Base-by-base conservation (phyloP, 2,113 vertebrate genomes). In the Hiodon alosoides region DNA sequence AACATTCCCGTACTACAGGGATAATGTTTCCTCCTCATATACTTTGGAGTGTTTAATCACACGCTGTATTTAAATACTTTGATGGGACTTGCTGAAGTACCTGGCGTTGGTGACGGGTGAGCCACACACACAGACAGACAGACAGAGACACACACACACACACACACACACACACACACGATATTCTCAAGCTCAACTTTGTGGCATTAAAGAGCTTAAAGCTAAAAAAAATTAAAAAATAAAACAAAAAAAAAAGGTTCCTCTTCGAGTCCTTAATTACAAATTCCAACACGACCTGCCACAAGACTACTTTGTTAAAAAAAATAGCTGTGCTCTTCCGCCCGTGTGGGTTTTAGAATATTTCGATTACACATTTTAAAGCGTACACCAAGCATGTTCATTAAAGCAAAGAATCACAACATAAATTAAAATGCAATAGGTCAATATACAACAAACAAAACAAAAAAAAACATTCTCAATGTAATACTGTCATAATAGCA, bases 1-100 rank as follows among this genome's bases (percentile, higher is more conserved):
- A 31, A 31, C 0, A 31, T 31, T 31, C 31, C 31, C 31, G 31
- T 31, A 31, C 31, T 31, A 77, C 76, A 55, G 83, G 79, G 71
- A 81, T 48, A 77, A 84, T 73, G 79, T 79, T 81, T 84, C 81
- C 31, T 31, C 31, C 31, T 31, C 31, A 31, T 31, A 31, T 31
- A 31, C 31, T 31, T 31, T 31, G 31, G 31, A 31, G 31, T 31
- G 31, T 83, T 68, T 75, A 76, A 85, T 10, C 13, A 14, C 80
- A 80, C 72, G 70, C 60, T 17, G 80, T 85, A 80, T 78, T 31
- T 31, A 31, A 31, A 31, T 31, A 31, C 31, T 31, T 31, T 31
- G 31, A 31, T 31, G 31, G 31, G 31, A 31, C 31, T 31, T 8
- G 73, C 80, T 82, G 69, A 83, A 86, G 82, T 83, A 86, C 85